Percentiles rank a stretch among this genome's conserved stretches.
Evolutionary conservation across 1,140 invertebrate genomes (phyloP).

Genomic region (Drosophila triauraria): DNA sequence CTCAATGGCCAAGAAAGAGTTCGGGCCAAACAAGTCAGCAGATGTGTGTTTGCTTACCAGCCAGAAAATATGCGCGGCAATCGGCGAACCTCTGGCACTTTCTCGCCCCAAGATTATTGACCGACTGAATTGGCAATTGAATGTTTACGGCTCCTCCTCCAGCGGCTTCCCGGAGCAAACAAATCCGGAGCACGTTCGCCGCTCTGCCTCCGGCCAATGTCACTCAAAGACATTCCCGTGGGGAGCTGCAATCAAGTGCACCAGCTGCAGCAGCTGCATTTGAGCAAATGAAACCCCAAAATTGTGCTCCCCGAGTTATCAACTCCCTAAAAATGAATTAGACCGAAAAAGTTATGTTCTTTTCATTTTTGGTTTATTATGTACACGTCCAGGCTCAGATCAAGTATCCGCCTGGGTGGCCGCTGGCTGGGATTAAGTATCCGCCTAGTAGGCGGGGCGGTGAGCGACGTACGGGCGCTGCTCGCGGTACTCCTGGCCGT

Average conservation of each 20-base stretch:
- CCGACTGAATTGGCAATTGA: conserved; percentile 40
- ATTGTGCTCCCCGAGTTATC: neutral
- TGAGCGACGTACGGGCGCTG: conserved; percentile 34
- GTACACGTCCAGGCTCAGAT: conserved; percentile 35
- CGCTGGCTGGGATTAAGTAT: conserved; percentile 9
- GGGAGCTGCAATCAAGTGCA: conserved; percentile 28
- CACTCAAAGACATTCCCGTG: conserved; percentile 44
- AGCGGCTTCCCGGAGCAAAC: conserved; percentile 33
- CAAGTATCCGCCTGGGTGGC: conserved; percentile 23
- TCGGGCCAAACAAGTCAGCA: conserved; percentile 35
- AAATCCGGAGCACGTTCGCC: conserved; percentile 46
- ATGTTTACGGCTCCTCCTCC: conserved; percentile 18
- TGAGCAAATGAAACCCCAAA: conserved; percentile 8
- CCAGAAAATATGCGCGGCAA: conserved; percentile 40
- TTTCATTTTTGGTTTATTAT: conserved; percentile 29
- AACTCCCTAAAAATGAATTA: neutral
- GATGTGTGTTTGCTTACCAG: conserved; percentile 39
- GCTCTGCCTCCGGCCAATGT: conserved; percentile 15
- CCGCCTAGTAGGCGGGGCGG: conserved; percentile 33
- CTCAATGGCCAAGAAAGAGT: conserved; percentile 37
- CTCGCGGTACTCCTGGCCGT: conserved; percentile 35
- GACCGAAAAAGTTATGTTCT: conserved; percentile 12
- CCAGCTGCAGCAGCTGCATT: conserved; percentile 37
- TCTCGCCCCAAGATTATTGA: conserved; percentile 34
- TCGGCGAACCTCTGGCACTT: conserved; percentile 24